phyloP scores from a whole-genome alignment of 2,113 vertebrate species.

The Cepphus grylle region DNA sequence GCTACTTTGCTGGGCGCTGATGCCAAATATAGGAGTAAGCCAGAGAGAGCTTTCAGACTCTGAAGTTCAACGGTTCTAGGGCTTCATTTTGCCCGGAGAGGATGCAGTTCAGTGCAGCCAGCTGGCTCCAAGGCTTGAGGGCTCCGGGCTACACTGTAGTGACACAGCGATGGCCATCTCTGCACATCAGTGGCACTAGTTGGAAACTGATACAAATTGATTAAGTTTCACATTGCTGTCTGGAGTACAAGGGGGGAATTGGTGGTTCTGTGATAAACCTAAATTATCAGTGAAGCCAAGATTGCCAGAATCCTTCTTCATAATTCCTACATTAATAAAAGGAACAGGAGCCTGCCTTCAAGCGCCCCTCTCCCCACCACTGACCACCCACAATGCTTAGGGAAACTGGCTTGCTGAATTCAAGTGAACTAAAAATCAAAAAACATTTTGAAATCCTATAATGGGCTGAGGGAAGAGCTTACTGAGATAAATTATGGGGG shows the following conservation, averaged over 20 bases:
- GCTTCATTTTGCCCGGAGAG: background rate
- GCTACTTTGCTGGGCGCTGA: background rate
- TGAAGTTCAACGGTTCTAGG: background rate
- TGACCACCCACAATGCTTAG: accelerated
- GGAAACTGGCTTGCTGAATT: background rate
- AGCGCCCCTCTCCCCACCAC: background rate
- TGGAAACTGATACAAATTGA: background rate
- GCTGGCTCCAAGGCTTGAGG: background rate
- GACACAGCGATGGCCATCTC: accelerated
- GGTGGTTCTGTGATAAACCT: background rate
- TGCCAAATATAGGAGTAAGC: background rate
- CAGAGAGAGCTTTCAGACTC: background rate
- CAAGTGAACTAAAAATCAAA: background rate
- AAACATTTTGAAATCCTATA: background rate
- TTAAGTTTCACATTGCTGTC: background rate
- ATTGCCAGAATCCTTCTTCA: background rate
- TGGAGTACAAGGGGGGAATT: background rate
- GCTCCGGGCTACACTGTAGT: accelerated
- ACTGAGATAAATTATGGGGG: background rate
- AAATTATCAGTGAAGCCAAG: background rate
- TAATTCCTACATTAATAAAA: background rate
- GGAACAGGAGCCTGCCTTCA: background rate
- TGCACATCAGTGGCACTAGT: background rate
- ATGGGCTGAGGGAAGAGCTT: background rate
- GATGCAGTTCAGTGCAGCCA: background rate